Base-by-base conservation (phyloP, 2,888 invertebrate genomes). In the Uloborus plumipes region DNA sequence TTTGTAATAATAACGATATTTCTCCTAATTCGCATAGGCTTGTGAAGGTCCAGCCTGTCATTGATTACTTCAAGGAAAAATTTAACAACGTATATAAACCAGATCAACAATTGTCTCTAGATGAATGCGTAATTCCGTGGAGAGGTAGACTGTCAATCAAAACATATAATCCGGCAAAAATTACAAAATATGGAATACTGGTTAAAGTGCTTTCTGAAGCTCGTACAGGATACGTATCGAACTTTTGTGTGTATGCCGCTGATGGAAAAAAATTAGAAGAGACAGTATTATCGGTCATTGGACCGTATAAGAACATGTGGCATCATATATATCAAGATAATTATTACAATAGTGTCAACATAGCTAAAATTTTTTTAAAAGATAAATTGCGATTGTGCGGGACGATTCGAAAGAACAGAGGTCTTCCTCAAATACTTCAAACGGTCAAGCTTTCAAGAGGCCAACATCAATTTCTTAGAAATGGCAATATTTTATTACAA, bases 261-360 rank as follows among this genome's bases (percentile, higher is more conserved):
- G 18, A 47, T 11, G 65, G 49, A 4, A 65, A 65, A 50, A 47
- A 18, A 47, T 26, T 65, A 13, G n/a, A n/a, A 47, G 47, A 47
- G 13, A 65, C 65, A 15, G 20, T 65, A 16, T 16, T n/a, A 65
- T 2, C 65, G 14, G 49, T 65, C 16, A 18, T 65, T n/a, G 47
- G 18, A 47, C 65, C 65, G 9, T 47, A 47, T 65, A 65, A 15
- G 18, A 13, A 65, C 7, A n/a, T 65, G 20, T 53, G 69, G 55
- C 55, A 69, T 26, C 26, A 53, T 15, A 14, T 69, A 16, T 69
- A 69, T 18, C 13, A n/a, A 18, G 4, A 53, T 16, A 53, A 69
- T 39, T 69, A 53, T 39, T 69, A 69, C 11, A 69, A 69, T 18
- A 69, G 69, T 39, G 55, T 69, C 18, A 15, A 69, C 15, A 15